Percentiles rank a stretch among this genome's conserved stretches.
Evolutionary conservation across 2,113 vertebrate species (phyloP).

Genomic region (Leptosomus discolor): DNA sequence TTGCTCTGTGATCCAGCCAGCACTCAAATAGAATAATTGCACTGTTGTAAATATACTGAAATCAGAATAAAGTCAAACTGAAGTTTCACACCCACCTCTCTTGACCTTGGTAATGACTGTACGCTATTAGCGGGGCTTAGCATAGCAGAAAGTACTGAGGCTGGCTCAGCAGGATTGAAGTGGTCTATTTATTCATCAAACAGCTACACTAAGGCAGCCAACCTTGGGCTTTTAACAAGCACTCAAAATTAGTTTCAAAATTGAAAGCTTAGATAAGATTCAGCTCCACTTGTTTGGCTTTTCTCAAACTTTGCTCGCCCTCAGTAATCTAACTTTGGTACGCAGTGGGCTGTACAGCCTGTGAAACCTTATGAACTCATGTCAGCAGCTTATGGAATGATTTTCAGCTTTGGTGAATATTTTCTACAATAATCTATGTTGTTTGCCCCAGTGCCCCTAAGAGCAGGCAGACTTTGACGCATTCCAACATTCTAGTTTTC

Average conservation of each 20-base stretch:
- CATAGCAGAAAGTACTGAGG: background rate
- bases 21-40: background rate
- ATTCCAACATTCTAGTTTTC: background rate
- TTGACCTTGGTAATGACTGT: background rate
- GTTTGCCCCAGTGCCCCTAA: background rate
- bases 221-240: background rate
- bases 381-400: background rate
- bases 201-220: background rate
- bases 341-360: background rate
- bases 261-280: background rate
- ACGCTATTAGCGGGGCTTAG: background rate
- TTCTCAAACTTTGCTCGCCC: constrained; percentile 18
- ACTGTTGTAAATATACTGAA: background rate
- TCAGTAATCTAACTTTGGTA: background rate
- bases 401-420: background rate
- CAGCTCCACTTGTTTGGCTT: background rate
- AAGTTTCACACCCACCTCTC: background rate
- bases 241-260: background rate
- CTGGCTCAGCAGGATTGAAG: background rate
- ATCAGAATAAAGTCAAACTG: background rate
- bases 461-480: background rate
- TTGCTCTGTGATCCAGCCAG: background rate
- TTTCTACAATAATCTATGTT: background rate
- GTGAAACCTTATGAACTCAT: background rate
- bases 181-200: background rate